Evolutionary conservation across 2,797 vertebrate species (phyloP).

Genomic region (Bradypodion pumilum): DNA sequence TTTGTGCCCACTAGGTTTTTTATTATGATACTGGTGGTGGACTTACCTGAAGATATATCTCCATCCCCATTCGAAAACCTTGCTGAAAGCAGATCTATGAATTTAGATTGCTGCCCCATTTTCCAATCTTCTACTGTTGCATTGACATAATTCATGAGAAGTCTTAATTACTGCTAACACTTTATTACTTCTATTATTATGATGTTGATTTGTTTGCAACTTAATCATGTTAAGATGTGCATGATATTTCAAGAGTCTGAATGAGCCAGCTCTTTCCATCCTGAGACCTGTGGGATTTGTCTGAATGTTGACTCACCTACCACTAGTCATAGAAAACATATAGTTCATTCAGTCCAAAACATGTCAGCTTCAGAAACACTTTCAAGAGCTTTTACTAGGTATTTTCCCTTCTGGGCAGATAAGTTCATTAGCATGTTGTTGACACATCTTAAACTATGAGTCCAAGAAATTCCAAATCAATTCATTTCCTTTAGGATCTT

Average conservation of each 20-base stretch:
- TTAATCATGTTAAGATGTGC: no score
- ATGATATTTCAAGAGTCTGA: no score
- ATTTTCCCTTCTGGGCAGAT: no score
- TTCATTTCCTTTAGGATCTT: no score
- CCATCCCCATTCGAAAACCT: background rate
- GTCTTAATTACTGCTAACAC: no score
- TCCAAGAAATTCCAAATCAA: no score
- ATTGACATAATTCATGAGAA: background rate
- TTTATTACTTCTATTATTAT: no score
- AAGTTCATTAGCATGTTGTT: no score
- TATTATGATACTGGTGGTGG: background rate
- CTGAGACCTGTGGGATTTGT: background rate
- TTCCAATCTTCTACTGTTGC: background rate
- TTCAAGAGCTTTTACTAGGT: background rate
- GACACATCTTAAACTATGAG: no score
- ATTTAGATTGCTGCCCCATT: background rate
- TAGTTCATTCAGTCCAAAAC: no score
- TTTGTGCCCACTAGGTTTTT: background rate
- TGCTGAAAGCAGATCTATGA: background rate
- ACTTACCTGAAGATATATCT: background rate
- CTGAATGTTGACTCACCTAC: background rate
- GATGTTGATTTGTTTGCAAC: no score
- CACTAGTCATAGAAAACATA: background rate
- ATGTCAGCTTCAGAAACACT: background rate
- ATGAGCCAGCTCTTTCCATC: no score